These are phyloP conservation scores for Toxotes lorentzi DNA, from an alignment of 2,797 vertebrate species.

Conservation along the genomic window DNA sequence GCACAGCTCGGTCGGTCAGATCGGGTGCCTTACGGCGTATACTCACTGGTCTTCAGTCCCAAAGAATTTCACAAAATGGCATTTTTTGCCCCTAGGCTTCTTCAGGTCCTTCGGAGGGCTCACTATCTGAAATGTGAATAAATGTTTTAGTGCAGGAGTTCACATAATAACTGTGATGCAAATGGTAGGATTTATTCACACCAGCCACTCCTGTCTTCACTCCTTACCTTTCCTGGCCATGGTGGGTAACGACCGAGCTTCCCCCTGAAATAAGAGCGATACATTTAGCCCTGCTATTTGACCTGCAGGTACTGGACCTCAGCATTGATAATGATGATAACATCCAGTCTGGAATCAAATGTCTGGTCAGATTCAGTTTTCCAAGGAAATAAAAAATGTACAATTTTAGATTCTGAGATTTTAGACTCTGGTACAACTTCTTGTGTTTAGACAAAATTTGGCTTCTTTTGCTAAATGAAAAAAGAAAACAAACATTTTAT, in stretches of 20 bases:
- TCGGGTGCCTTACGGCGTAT: not conserved
- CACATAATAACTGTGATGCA: not conserved
- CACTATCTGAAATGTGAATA: slow-evolving; percentile 88
- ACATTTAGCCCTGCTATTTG: not conserved
- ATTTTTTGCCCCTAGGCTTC: slow-evolving; percentile 98
- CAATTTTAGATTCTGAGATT: not conserved
- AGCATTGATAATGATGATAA: not conserved
- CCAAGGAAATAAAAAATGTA: not conserved
- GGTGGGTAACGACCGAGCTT: slow-evolving; percentile 98
- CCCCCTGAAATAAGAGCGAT: slow-evolving; percentile 86
- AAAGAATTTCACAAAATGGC: slow-evolving; percentile 99
- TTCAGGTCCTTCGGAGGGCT: slow-evolving; percentile 99
- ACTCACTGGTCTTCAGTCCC: slow-evolving; percentile 99
- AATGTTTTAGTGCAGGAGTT: not conserved
- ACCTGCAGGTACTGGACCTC: not conserved
- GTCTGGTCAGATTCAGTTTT: not conserved
- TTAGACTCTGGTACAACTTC: not conserved
- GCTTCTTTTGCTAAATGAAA: not conserved
- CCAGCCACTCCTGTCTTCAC: not conserved
- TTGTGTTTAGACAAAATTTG: not conserved
- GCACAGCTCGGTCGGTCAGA: not conserved
- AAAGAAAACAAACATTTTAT: too few species aligned
- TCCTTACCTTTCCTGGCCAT: slow-evolving; percentile 97
- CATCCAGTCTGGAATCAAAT: not conserved
- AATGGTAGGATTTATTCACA: not conserved